Conservation (phyloP, 2,888 invertebrate genomes). For the Bembecia ichneumoniformis region DNA sequence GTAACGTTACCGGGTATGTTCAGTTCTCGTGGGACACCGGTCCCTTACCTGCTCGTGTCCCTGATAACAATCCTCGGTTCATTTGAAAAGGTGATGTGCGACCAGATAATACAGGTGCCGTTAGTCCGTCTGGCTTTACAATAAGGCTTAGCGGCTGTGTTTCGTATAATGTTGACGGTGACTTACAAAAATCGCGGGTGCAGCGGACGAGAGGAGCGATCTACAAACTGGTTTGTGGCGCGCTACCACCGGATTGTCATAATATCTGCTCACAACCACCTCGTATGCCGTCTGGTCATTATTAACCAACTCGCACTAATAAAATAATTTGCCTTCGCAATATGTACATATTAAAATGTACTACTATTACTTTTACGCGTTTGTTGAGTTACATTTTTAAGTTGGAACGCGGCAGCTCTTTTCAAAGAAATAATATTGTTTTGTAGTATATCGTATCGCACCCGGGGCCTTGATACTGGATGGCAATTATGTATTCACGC, state of each 20-base stretch:
- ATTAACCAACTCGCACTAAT: background rate
- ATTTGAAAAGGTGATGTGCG: constrained; percentile 50
- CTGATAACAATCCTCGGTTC: constrained; percentile 41
- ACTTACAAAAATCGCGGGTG: constrained; percentile 46
- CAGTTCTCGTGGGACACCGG: constrained; percentile 6
- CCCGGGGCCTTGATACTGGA: too few species aligned
- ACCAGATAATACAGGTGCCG: constrained; percentile 56
- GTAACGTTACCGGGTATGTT: background rate
- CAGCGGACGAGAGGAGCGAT: constrained; percentile 27
- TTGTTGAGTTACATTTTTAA: too few species aligned
- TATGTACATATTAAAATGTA: too few species aligned
- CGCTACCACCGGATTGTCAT: constrained; percentile 5
- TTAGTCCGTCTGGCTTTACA: constrained; percentile 60
- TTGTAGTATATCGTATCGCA: too few species aligned
- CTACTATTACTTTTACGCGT: too few species aligned
- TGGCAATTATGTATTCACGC: too few species aligned
- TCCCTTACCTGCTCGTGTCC: constrained; percentile 29
- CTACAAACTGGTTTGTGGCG: constrained; percentile 52
- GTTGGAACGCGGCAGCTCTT: too few species aligned
- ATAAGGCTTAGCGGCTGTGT: constrained; percentile 45
- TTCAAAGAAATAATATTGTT: too few species aligned
- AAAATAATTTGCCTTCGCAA: background rate
- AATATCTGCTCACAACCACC: background rate
- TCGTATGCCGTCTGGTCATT: background rate
- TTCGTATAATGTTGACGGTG: constrained; percentile 20